Percentiles rank a stretch among this genome's conserved stretches.
Evolutionary conservation across 1,140 invertebrate species (phyloP).

Genomic region (Papilio polyxenes): DNA sequence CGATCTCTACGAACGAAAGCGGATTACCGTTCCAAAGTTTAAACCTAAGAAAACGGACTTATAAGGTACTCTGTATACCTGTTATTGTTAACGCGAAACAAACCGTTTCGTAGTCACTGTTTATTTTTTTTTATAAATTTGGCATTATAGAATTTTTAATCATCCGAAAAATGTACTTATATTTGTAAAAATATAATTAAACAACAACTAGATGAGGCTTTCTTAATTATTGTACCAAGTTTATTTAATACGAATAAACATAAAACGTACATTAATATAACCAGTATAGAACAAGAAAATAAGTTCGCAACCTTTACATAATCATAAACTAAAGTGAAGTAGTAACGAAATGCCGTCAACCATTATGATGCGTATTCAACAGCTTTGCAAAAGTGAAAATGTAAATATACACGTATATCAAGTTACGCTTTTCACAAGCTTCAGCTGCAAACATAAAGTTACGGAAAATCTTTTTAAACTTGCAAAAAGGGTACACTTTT

Average conservation of each 20-base stretch:
- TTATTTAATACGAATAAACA: background rate
- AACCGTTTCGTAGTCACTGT: background rate
- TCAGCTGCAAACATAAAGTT: constrained; percentile 7
- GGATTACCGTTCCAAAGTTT: constrained; percentile 30
- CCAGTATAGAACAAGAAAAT: background rate
- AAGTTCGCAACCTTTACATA: background rate
- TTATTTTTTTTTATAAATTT: too few relatives aligned
- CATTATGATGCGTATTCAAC: constrained; percentile 27
- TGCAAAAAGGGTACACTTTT: constrained; percentile 1
- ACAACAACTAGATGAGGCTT: too few relatives aligned
- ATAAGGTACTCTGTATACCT: constrained; percentile 9
- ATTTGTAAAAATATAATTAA: too few relatives aligned
- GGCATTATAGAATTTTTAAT: too few relatives aligned
- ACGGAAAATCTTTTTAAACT: constrained; percentile 11
- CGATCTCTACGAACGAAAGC: constrained; percentile 33
- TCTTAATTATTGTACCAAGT: too few relatives aligned
- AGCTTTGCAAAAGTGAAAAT: constrained; percentile 25
- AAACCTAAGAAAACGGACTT: constrained; percentile 29
- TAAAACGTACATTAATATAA: background rate
- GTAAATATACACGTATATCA: background rate
- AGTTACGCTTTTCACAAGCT: constrained; percentile 29
- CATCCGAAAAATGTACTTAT: too few relatives aligned
- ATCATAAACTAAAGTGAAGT: constrained; percentile 23
- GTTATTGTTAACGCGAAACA: background rate
- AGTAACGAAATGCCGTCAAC: constrained; percentile 29